Evolutionary conservation across 2,113 vertebrate genomes (phyloP).

Genomic region (Poecile atricapillus): DNA sequence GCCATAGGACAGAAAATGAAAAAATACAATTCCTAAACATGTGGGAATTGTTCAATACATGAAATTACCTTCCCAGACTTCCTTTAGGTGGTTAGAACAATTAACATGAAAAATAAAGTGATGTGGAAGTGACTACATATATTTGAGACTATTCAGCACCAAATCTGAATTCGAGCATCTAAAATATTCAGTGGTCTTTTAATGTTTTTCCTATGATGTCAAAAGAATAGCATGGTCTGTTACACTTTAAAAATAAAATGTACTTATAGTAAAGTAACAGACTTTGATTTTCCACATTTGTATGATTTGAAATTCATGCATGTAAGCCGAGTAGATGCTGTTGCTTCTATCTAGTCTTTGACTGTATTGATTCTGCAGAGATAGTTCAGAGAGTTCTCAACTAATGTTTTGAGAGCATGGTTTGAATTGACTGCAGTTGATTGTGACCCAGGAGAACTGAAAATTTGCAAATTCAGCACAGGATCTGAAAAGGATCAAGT

Average conservation of each 20-base stretch:
- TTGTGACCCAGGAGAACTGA: not conserved
- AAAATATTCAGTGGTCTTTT: not conserved
- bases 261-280: not conserved
- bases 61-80: not conserved
- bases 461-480: not conserved
- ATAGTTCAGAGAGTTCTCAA: not conserved
- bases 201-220: not conserved
- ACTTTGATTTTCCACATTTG: not conserved
- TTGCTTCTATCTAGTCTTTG: not conserved
- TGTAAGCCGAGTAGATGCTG: not conserved
- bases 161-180: not conserved
- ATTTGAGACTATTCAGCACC: not conserved
- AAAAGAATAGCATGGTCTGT: not conserved
- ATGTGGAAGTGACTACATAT: not conserved
- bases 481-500: not conserved
- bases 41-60: not conserved
- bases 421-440: not conserved
- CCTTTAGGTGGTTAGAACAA: not conserved
- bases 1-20: not conserved
- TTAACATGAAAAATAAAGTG: not conserved
- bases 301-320: not conserved
- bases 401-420: not conserved
- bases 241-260: not conserved
- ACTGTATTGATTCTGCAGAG: not conserved
- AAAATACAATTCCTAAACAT: not conserved